Evolutionary conservation across 2,888 invertebrate genomes (phyloP), one percentile per base, ranked within the genome.

Genomic region (Rhodophaea formosa): DNA sequence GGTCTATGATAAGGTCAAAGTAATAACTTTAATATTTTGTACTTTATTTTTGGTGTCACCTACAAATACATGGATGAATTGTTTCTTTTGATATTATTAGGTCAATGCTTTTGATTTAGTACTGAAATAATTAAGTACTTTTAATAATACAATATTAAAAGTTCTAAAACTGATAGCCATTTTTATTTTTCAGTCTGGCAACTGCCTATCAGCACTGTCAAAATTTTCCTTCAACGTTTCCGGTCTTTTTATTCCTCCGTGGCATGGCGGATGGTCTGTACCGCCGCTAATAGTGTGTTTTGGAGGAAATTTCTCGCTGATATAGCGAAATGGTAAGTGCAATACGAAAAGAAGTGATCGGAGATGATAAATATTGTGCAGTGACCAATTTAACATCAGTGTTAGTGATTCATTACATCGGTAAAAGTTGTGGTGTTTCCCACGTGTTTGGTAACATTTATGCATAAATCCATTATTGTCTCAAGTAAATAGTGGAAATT

Each of bases 231-330:
- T 59, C 75, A 65, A 70, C 66, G 70, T 74, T 84, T 92, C 90
- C 91, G 90, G 90, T 87, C 91, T 87, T 91, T 91, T 89, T 77
- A 89, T 72, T 88, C 82, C 90, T 89, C 83, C 91, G 91, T 91
- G 91, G 91, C 91, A 91, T 91, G 91, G 91, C 89, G 89, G 90
- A 90, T 88, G 87, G 88, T 90, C 80, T 82, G 68, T 79, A 77
- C 84, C 86, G 74, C 86, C 88, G 85, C 77, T 62, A 68, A 70
- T 85, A 84, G 86, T 87, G 88, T 88, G 76, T 86, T 79, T 81
- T 77, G 85, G 88, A 88, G 88, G 79, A 87, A 77, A 79, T 77
- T 71, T 78, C 84, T 89, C 89, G 90, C 90, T 90, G 62, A 70
- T 70, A 80, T 63, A 89, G 91, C 90, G 90, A 89, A 85, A 91